These are phyloP conservation scores for Phortica okadai DNA, from an alignment of 2,888 invertebrate species.

Conservation along the genomic window DNA sequence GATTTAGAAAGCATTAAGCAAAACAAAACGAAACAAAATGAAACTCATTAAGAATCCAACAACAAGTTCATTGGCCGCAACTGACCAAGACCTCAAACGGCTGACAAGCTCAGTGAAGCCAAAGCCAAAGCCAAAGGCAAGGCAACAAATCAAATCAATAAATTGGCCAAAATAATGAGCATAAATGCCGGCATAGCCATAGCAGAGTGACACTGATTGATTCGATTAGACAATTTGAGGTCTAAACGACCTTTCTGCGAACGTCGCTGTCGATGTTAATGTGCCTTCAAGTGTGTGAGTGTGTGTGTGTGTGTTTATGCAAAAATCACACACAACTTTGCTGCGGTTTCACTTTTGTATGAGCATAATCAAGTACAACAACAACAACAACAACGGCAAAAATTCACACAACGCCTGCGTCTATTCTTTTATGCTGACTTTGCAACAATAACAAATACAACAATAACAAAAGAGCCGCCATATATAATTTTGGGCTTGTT, in stretches of 20 bases:
- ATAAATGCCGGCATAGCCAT: neutral
- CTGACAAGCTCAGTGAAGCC: neutral
- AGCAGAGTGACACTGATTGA: neutral
- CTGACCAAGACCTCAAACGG: neutral
- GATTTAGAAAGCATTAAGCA: neutral
- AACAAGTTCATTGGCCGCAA: conserved; percentile 5
- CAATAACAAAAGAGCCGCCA: neutral
- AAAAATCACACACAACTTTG: neutral
- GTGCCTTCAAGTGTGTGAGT: neutral
- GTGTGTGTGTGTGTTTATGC: neutral
- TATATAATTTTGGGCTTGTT: neutral
- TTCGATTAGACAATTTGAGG: neutral
- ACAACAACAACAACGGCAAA: neutral
- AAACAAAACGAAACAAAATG: neutral
- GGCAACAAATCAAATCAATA: neutral
- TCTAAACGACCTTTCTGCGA: neutral
- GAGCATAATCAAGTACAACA: neutral
- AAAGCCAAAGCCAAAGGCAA: conserved; percentile 11
- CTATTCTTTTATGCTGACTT: neutral
- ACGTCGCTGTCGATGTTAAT: neutral
- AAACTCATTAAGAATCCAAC: neutral
- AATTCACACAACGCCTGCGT: neutral
- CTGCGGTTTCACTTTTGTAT: neutral
- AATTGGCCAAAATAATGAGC: conserved; percentile 10
- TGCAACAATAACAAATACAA: neutral